A percentile compares a stretch with the other conserved stretches of the same genome.
Conservation (phyloP, 1,140 invertebrate species). For the Drosophila parabipectinata region DNA sequence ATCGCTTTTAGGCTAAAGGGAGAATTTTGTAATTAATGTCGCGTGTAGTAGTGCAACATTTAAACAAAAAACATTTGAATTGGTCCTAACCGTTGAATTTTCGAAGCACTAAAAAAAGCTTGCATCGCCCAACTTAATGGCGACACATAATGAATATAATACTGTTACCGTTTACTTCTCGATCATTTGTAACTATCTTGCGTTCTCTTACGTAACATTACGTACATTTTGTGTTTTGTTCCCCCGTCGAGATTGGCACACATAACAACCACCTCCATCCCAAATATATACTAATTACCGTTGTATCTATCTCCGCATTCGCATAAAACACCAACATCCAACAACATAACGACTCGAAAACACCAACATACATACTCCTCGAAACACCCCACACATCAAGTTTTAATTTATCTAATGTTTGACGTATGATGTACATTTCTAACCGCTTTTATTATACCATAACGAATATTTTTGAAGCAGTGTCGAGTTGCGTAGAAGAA, state of each 20-base stretch:
- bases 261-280: conserved; percentile 31
- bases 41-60: conserved; percentile 49
- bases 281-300: conserved; percentile 65
- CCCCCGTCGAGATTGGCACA: conserved; percentile 66
- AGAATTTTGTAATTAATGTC: conserved; percentile 81
- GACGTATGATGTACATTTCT: conserved; percentile 66
- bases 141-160: conserved; percentile 45
- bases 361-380: conserved; percentile 17
- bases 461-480: conserved; percentile 35
- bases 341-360: conserved; percentile 1
- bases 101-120: conserved; percentile 73
- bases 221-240: conserved; percentile 74
- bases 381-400: conserved; percentile 28
- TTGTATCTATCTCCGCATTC: conserved; percentile 74
- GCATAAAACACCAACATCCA: conserved; percentile 40
- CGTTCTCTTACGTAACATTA: conserved; percentile 53
- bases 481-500: conserved; percentile 62
- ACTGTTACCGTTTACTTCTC: conserved; percentile 38
- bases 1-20: conserved; percentile 82
- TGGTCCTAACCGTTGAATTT: conserved; percentile 76
- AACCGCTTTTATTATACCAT: conserved; percentile 68
- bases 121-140: conserved; percentile 61
- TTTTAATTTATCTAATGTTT: conserved; percentile 49
- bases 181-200: conserved; percentile 71
- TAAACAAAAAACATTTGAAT: conserved; percentile 32